Base-by-base conservation (phyloP, 2,797 vertebrate species). In the Podarcis lilfordi region DNA sequence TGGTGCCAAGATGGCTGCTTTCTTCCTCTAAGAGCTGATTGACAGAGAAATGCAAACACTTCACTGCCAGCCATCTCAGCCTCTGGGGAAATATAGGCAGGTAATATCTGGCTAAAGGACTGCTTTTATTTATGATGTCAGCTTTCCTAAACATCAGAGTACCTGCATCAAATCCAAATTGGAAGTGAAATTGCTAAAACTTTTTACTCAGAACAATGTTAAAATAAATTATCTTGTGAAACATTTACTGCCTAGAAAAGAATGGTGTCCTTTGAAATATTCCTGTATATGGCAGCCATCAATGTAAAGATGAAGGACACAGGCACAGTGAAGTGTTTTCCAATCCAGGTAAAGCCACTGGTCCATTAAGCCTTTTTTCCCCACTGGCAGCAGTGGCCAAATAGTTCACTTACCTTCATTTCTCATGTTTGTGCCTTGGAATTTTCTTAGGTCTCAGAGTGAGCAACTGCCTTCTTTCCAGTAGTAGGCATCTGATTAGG, bases 51-150 rank as follows among this genome's bases (percentile, higher is more conserved):
- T 40, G 27, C 32, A 93, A 91, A 89, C 80, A 10, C 7, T 85
- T 40, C 77, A 32, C 86, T 86, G 19, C 11, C 66, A 92, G 8
- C 35, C 88, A 15, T 55, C 72, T 80, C 27, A 11, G 21, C 8
- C 81, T 84, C 61, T 80, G 21, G 85, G 86, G 92, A 92, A 88
- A 2, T 89, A 89, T 15, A 89, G 3, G 25, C 40, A 86, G 37
- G 4, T 86, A 29, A 72, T 75, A 82, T 25, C 66, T 71, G 37
- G 35, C 32, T 10, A 86, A 88, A 88, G 17, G 27, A 83, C 72
- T 25, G 0, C 2, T 85, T 87, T 91, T 72, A 85, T 85, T 91
- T 89, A 83, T 72, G 11, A 85, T 55, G 40, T 50, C 32, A 91
- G 86, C 8, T 59, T 86, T 76, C 75, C 68, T 91, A 40, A 85